These are phyloP conservation scores for Tetragonula carbonaria DNA, from an alignment of 2,888 invertebrate genomes.

Conservation along the genomic window DNA sequence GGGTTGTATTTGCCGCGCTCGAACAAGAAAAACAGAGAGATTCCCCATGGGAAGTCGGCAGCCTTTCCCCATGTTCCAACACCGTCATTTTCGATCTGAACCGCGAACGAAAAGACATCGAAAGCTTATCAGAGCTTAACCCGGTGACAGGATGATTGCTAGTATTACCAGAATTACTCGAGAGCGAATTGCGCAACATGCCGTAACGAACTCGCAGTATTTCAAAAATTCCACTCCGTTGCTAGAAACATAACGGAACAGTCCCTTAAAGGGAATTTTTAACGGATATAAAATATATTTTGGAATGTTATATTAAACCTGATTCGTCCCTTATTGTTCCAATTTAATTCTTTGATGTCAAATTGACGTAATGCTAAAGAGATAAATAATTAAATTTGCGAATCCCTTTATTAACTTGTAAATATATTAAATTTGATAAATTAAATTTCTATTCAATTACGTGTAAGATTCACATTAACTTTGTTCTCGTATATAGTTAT, in stretches of 20 bases:
- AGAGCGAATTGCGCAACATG: slow-evolving; percentile 75
- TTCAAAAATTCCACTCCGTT: slow-evolving; percentile 68
- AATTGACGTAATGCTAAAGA: no score
- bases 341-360: no score
- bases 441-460: no score
- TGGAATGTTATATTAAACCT: neutral
- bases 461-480: no score
- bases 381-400: no score
- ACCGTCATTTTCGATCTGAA: slow-evolving; percentile 55
- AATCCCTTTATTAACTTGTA: no score
- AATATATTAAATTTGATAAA: no score
- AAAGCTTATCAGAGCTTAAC: slow-evolving; percentile 79
- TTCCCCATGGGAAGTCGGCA: slow-evolving; percentile 79
- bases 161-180: slow-evolving; percentile 81
- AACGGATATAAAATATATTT: neutral
- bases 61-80: slow-evolving; percentile 60
- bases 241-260: slow-evolving; percentile 26
- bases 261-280: slow-evolving; percentile 41
- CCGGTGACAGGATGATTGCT: slow-evolving; percentile 82
- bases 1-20: slow-evolving; percentile 27
- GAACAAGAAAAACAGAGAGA: slow-evolving; percentile 77
- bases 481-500: neutral
- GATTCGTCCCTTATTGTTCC: no score
- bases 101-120: slow-evolving; percentile 72
- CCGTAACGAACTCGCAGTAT: slow-evolving; percentile 78